Evolutionary conservation across 2,888 invertebrate genomes (phyloP), one percentile per base, ranked within the genome.

Genomic region (Adelphocoris suturalis): DNA sequence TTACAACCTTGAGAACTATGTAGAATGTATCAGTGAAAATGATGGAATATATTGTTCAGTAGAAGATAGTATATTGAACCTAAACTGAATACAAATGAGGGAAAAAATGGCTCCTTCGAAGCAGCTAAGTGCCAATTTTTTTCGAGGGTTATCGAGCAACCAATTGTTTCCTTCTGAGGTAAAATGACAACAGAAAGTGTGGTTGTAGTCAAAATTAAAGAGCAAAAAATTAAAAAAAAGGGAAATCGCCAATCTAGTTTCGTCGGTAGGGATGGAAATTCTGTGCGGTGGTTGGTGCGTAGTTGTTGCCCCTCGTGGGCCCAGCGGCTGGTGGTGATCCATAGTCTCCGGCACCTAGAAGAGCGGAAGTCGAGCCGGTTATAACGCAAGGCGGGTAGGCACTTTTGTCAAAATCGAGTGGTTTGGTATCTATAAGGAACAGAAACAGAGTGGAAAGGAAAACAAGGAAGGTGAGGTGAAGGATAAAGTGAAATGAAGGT

Each of bases 211-310:
- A 46, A 78, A 78, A 78, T 78, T 19, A 78, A 78, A 46, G 47
- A 46, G 46, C 13, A 47, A 14, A 82, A 81, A 37, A 47, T 37
- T 52, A 52, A 52, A 23, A 82, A 52, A 82, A 48, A 47, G 23
- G 52, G 47, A 68, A 68, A 68, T 68, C 23, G 23, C 68, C 23
- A 68, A 68, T 46, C 75, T 89, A 91, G 91, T 93, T 93, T 91
- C 94, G 94, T 92, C 94, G 93, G 93, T 94, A 94, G 86, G 94
- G 94, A 93, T 94, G 94, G 92, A 94, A 94, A 92, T 94, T 93
- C 91, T 93, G 93, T 91, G 94, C 93, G 92, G 93, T 93, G 90
- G 88, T 28, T 4, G 88, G 88, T 28, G 94, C 93, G 92, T 93
- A 93, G 92, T 92, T 92, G 92, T 94, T 94, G 91, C 94, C 94